Percentiles rank a stretch among this genome's conserved stretches.
These are phyloP conservation scores for Drosophila quadrilineata DNA, from an alignment of 1,140 invertebrate genomes.

Conservation along the genomic window DNA sequence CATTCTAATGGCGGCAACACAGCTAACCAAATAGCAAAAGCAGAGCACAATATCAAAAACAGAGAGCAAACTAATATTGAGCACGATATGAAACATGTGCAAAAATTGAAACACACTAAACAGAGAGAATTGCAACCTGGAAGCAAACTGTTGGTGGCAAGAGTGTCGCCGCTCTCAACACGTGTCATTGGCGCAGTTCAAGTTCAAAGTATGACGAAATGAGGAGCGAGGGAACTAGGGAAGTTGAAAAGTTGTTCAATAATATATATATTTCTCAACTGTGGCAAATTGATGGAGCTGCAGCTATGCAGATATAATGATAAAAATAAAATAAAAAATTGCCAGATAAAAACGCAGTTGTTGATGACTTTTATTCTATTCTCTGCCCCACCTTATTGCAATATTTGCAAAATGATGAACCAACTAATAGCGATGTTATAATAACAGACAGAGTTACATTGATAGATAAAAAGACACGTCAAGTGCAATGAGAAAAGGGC, in stretches of 20 bases:
- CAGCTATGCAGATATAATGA: neutral
- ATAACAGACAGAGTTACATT: no score
- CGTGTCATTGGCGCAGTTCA: conserved; percentile 33
- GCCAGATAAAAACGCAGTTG: neutral
- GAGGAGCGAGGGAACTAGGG: neutral
- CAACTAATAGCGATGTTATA: neutral
- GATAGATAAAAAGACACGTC: neutral
- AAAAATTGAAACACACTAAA: neutral
- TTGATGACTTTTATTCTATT: neutral
- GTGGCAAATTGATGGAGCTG: no score
- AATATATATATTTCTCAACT: no score
- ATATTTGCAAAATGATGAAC: conserved; percentile 5
- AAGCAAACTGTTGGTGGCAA: conserved; percentile 4
- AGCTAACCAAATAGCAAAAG: conserved; percentile 14
- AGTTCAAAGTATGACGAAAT: conserved; percentile 23
- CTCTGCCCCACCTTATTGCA: no score
- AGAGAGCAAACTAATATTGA: neutral
- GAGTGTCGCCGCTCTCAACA: conserved; percentile 7
- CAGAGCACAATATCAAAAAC: neutral
- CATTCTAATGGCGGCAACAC: conserved; percentile 27
- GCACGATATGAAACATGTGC: conserved; percentile 4
- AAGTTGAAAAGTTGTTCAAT: no score
- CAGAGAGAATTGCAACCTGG: conserved; percentile 11
- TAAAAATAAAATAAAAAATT: neutral
- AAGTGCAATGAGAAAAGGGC: conserved; percentile 3